Conservation (phyloP, 2,888 invertebrate genomes). For the Dynastes grantii region DNA sequence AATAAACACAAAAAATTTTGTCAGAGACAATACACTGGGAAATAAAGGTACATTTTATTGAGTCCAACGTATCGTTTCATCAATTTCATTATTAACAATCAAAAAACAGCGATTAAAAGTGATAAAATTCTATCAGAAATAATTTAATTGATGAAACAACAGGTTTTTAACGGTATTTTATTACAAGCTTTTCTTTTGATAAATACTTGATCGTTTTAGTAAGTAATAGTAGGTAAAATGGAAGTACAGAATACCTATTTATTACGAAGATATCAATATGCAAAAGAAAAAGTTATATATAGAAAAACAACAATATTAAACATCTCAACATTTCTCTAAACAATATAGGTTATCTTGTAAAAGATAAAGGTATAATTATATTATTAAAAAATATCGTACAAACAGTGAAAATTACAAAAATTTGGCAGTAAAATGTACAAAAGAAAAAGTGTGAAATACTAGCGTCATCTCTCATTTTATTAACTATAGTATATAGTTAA, state of each 20-base stretch:
- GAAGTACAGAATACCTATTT: conserved; percentile 43
- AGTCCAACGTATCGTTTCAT: background rate
- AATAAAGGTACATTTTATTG: conserved; percentile 52
- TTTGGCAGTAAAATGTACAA: conserved; percentile 66
- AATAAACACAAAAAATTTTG: background rate
- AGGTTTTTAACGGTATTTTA: background rate
- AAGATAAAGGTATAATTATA: conserved; percentile 50
- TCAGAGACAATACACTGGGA: conserved; percentile 53
- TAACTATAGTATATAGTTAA: conserved; percentile 9
- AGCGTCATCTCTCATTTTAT: conserved; percentile 58
- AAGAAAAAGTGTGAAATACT: conserved; percentile 61
- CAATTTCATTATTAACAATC: conserved; percentile 1
- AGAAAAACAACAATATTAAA: conserved; percentile 66
- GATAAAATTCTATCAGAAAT: background rate
- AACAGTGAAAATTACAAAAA: conserved; percentile 62
- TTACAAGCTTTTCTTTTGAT: background rate
- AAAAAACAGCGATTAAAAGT: background rate
- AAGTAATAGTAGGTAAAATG: conserved; percentile 11
- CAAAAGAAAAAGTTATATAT: conserved; percentile 55
- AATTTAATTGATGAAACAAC: background rate
- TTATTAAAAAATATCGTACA: conserved; percentile 47
- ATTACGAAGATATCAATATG: conserved; percentile 54
- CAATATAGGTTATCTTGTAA: conserved; percentile 57
- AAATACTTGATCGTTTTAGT: conserved; percentile 30
- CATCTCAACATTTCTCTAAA: conserved; percentile 60